A percentile compares a stretch with the other conserved stretches of the same genome.
Evolutionary conservation across 2,113 vertebrate species (phyloP).

Genomic region (Ibidorhyncha struthersii): DNA sequence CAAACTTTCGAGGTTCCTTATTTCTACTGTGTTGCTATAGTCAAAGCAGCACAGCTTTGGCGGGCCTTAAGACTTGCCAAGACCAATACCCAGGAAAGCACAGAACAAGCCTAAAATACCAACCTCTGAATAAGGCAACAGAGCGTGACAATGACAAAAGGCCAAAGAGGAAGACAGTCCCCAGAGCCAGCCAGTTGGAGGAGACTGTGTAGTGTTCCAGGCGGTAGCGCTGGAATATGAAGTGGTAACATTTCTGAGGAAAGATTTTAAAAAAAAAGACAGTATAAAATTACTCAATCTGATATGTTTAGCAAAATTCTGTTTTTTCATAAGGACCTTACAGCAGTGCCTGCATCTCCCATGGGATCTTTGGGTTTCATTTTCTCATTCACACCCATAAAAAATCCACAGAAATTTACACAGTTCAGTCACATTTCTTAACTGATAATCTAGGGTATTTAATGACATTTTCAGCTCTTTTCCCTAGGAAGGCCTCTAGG

Average conservation of each 20-base stretch:
- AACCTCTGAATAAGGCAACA: constrained; percentile 94
- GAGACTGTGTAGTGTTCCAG: constrained; percentile 96
- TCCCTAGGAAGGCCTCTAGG: background rate
- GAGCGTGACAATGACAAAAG: constrained; percentile 92
- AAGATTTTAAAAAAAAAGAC: background rate
- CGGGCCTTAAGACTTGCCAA: background rate
- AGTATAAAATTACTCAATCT: background rate
- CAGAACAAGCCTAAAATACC: background rate
- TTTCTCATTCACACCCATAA: background rate
- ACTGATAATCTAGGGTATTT: background rate
- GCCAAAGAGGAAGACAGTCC: constrained; percentile 84
- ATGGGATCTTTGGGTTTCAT: background rate
- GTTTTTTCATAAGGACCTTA: background rate
- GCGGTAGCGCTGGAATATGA: constrained; percentile 93
- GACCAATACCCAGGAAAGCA: background rate
- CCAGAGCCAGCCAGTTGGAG: constrained; percentile 92
- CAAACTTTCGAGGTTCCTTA: background rate
- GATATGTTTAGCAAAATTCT: background rate
- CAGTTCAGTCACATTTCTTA: background rate
- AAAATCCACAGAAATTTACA: background rate
- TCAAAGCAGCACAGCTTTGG: background rate
- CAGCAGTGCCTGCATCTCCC: background rate
- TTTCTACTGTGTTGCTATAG: background rate
- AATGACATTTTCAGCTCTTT: background rate
- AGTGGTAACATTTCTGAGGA: constrained; percentile 97